phyloP scores from a whole-genome alignment of 1,140 invertebrate genomes.

The Papilio xuthus region DNA sequence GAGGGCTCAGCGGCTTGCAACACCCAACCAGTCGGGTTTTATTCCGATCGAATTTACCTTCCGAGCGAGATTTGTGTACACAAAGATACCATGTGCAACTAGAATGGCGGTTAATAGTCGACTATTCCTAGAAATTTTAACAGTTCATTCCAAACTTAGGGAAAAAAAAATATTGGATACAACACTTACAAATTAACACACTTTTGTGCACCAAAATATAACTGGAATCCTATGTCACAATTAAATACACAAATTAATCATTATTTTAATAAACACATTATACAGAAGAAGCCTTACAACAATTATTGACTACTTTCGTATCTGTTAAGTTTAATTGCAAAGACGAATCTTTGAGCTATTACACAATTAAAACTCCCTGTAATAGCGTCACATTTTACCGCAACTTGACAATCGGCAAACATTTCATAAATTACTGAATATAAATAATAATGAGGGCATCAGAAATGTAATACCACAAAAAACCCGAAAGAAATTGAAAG shows the following conservation, averaged over 20 bases:
- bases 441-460: slow-evolving; percentile 32
- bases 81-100: slow-evolving; percentile 22
- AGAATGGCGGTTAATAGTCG: slow-evolving; percentile 10
- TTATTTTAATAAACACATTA: too few species aligned
- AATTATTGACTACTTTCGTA: neutral
- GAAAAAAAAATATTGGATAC: neutral
- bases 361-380: neutral
- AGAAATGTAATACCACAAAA: slow-evolving; percentile 54
- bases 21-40: slow-evolving; percentile 61
- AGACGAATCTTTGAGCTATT: neutral
- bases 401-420: slow-evolving; percentile 10
- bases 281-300: too few species aligned
- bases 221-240: neutral
- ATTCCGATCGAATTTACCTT: slow-evolving; percentile 70
- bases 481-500: slow-evolving; percentile 69
- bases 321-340: neutral
- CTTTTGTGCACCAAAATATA: neutral
- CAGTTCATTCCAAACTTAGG: neutral
- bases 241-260: too few species aligned
- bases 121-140: neutral
- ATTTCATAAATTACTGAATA: slow-evolving; percentile 30
- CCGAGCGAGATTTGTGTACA: slow-evolving; percentile 33
- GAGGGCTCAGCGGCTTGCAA: slow-evolving; percentile 67
- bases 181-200: neutral
- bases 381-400: slow-evolving; percentile 17